Base-by-base conservation (phyloP, 1,140 invertebrate genomes). In the Chironomus striatipennis region DNA sequence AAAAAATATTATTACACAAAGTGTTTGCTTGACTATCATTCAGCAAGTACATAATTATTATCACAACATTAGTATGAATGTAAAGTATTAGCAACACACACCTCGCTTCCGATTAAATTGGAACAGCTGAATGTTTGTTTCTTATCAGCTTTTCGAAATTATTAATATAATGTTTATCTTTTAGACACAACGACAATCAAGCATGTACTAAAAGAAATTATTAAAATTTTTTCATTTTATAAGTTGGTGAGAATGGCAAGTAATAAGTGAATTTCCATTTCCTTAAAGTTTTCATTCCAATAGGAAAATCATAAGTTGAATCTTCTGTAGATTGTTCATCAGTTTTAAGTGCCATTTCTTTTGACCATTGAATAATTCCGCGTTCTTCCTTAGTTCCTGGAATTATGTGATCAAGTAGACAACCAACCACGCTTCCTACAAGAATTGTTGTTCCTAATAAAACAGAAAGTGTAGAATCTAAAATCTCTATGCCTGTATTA, bases 391-490 rank as follows among this genome's bases (percentile, higher is more conserved):
- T 80, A 1, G 87, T 89, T n/a, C 90, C 90, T 78, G 94, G 93
- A 76, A 96, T 90, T 1, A 92, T 82, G 79, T 96, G 94, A 80
- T 96, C 94, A 74, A 96, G 80, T 18, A 95, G 76, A 79, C 91
- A 95, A 0, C 93, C 93, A 0, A 91, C 77, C 2, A 91, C 77
- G 1, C 93, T 93, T 0, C 92, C 93, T 2, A 96, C 90, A 73
- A 96, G 87, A 80, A 96, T 96, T 18, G 90, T 92, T 0, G 93
- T 95, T 18, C 90, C 91, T 17, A 95, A 83, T 64, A 96, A 81
- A 15, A 95, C 93, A 0, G 88, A 89, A 8, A 95, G 78, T 0
- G 93, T 88, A 70, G 91, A 89, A 77, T 95, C 90, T 12, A 89
- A 77, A 0, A 89, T 85, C n/a, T 87, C 85, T 42, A 85, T 85